These are phyloP conservation scores for Marcusenius ussheri DNA, from an alignment of 2,113 vertebrate genomes.

Conservation along the genomic window DNA sequence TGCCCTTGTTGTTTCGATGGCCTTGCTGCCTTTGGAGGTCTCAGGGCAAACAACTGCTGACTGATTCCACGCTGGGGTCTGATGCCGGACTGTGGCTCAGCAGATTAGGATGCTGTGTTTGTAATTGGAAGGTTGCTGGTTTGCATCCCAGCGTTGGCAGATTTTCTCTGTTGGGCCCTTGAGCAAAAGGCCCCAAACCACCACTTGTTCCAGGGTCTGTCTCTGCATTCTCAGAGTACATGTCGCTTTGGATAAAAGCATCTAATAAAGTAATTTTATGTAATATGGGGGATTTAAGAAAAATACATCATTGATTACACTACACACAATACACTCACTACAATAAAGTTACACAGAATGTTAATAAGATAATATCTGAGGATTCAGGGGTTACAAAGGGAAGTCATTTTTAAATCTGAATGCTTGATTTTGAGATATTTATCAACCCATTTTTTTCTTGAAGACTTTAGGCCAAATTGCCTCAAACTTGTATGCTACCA, in stretches of 20 bases:
- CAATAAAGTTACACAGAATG: not conserved
- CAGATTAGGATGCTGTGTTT: not conserved
- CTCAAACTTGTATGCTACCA: not conserved
- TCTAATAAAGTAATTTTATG: not conserved
- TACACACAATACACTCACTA: not conserved
- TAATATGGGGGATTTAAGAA: not conserved
- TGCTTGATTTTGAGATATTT: not conserved
- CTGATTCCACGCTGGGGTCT: not conserved
- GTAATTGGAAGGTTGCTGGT: not conserved
- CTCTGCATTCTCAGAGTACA: not conserved
- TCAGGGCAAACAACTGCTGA: not conserved
- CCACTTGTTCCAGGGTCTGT: not conserved
- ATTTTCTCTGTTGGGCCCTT: not conserved
- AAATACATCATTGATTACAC: not conserved
- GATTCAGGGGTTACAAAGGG: not conserved
- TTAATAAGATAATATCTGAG: not conserved
- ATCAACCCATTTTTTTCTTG: not conserved
- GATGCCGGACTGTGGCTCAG: not conserved
- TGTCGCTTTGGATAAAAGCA: not conserved
- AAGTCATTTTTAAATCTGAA: not conserved
- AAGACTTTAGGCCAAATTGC: not conserved
- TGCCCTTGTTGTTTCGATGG: not conserved
- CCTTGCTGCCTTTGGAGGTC: not conserved
- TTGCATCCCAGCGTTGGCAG: not conserved
- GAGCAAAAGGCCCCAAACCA: not conserved